A percentile compares a stretch with the other conserved stretches of the same genome.
These are phyloP conservation scores for Agelastica alni DNA, from an alignment of 2,888 invertebrate species.

Conservation along the genomic window DNA sequence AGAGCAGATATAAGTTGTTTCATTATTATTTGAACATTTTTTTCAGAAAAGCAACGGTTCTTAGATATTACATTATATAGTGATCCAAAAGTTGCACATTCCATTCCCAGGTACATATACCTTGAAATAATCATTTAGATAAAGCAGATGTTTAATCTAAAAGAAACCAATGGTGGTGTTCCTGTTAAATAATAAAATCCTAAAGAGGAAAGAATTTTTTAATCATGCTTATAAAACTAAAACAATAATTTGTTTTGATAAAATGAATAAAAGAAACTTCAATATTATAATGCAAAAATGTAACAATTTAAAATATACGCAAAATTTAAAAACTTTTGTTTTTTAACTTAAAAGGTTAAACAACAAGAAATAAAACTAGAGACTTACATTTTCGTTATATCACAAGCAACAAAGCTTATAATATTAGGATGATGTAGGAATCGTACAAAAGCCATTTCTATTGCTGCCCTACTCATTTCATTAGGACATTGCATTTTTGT, in stretches of 20 bases:
- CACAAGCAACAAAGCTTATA: constrained; percentile 22
- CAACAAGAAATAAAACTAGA: background rate
- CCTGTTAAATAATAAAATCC: too few species aligned
- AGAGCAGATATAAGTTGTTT: constrained; percentile 31
- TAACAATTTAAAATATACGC: too few species aligned
- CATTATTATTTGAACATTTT: constrained; percentile 27
- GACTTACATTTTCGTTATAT: constrained; percentile 27
- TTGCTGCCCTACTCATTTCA: constrained; percentile 23
- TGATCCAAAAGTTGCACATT: constrained; percentile 28
- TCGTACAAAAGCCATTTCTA: constrained; percentile 33
- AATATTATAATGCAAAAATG: too few species aligned
- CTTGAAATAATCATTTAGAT: constrained; percentile 27
- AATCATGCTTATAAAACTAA: too few species aligned
- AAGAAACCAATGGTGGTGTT: too few species aligned
- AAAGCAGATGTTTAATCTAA: background rate
- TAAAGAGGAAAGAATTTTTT: too few species aligned
- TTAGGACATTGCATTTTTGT: constrained; percentile 9
- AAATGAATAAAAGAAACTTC: too few species aligned
- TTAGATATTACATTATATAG: constrained; percentile 17
- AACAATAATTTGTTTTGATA: too few species aligned
- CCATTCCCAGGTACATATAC: constrained; percentile 33
- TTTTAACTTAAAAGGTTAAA: too few species aligned
- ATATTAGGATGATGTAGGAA: constrained; percentile 31
- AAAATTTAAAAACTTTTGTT: too few species aligned
- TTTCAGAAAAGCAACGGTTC: constrained; percentile 11